Conservation (phyloP, 2,888 invertebrate species). For the Cerastoderma edule region DNA sequence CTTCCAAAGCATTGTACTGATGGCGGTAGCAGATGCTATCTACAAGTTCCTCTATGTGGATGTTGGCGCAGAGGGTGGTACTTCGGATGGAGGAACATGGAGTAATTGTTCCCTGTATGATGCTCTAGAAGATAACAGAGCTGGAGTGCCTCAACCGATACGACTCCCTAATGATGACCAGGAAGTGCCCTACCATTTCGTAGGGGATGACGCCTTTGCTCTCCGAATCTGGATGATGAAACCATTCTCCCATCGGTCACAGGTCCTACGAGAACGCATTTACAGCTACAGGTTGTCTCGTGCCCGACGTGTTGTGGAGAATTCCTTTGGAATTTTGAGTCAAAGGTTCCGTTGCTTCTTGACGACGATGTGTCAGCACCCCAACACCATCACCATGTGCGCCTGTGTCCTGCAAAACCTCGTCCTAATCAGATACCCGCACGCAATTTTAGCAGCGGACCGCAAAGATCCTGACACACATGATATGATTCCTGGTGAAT, state of each 20-base stretch:
- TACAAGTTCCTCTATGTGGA: neutral
- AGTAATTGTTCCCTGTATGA: constrained; percentile 6
- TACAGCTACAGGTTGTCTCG: neutral
- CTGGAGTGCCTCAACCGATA: constrained; percentile 9
- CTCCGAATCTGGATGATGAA: constrained; percentile 10
- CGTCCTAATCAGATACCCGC: too few species aligned
- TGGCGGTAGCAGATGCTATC: neutral
- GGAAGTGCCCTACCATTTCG: constrained; percentile 17
- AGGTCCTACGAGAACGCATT: neutral
- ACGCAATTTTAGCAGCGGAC: too few species aligned
- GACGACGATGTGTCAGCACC: too few species aligned
- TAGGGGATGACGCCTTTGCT: constrained; percentile 6
- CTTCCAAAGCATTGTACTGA: neutral
- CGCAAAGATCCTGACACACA: too few species aligned
- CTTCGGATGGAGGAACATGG: constrained; percentile 11
- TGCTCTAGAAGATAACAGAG: constrained; percentile 6
- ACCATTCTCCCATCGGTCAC: neutral
- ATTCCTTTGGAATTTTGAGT: too few species aligned
- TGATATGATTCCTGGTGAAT: too few species aligned
- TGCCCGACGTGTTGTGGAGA: constrained; percentile 8
- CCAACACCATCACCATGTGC: too few species aligned
- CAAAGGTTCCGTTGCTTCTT: too few species aligned
- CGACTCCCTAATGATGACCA: constrained; percentile 33
- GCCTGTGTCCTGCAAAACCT: too few species aligned
- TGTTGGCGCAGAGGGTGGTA: neutral